Conservation (phyloP, 2,113 vertebrate species). For the Tragelaphus imberbis region DNA sequence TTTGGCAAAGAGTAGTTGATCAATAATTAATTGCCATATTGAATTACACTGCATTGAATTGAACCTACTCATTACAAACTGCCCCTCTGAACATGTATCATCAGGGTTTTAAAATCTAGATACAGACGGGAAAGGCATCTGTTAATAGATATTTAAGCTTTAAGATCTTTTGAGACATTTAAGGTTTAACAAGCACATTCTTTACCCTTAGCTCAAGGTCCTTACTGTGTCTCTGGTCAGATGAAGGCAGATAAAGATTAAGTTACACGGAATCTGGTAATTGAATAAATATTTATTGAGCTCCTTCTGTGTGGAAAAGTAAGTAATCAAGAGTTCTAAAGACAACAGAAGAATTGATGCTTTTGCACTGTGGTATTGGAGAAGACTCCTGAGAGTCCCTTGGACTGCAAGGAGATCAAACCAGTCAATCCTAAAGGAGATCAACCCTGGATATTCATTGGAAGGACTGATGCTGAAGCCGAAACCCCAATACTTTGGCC, state of each 20-base stretch:
- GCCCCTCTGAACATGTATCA: background rate
- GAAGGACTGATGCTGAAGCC: background rate
- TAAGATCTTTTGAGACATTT: background rate
- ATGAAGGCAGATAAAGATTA: background rate
- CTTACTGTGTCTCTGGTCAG: background rate
- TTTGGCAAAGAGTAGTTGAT: constrained; percentile 1
- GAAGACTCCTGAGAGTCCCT: background rate
- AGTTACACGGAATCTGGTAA: background rate
- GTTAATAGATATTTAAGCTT: background rate
- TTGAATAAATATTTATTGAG: background rate
- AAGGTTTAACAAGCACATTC: background rate
- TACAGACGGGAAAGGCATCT: background rate
- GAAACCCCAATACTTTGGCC: background rate
- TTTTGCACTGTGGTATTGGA: background rate
- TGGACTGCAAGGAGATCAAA: background rate
- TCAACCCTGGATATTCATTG: background rate
- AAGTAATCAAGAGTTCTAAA: background rate
- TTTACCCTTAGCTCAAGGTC: background rate
- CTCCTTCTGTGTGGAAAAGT: background rate
- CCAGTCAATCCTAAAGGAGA: background rate
- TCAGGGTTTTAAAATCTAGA: background rate
- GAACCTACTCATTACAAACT: background rate
- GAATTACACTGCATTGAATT: background rate
- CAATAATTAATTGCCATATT: background rate
- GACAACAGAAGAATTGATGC: background rate